Evolutionary conservation across 2,797 vertebrate genomes (phyloP).

Genomic region (Tiaroga cobitis): DNA sequence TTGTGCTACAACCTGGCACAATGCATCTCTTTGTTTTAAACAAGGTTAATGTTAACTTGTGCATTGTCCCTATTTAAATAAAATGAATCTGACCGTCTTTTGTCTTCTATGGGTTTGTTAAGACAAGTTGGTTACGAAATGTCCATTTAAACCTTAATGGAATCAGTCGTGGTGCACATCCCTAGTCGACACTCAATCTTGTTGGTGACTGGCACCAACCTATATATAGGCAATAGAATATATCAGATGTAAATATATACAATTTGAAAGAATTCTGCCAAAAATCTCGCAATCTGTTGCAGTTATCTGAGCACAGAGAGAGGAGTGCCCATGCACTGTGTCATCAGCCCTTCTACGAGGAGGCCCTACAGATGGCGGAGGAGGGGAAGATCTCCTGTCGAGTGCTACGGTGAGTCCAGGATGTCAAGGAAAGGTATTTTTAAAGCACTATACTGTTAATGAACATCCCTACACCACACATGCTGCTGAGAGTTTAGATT

Average conservation of each 20-base stretch:
- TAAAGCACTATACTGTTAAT: not conserved
- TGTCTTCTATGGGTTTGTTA: not conserved
- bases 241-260: not conserved
- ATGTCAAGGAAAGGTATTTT: not conserved
- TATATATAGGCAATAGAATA: not conserved
- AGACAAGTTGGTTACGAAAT: not conserved
- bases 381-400: constrained; percentile 92
- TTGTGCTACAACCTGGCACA: too few relatives aligned
- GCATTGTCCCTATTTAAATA: too few relatives aligned
- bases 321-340: constrained; percentile 75
- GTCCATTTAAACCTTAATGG: not conserved
- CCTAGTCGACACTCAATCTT: not conserved
- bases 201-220: not conserved
- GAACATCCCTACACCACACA: not conserved
- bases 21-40: too few relatives aligned
- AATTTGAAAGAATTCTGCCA: not conserved
- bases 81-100: too few relatives aligned
- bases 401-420: constrained; percentile 83
- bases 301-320: constrained; percentile 84
- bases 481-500: not conserved
- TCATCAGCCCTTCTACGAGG: constrained; percentile 89
- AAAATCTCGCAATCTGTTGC: constrained; percentile 5
- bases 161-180: not conserved
- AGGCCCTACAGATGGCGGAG: constrained; percentile 91
- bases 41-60: too few relatives aligned